Evolutionary conservation across 2,797 vertebrate genomes (phyloP), one percentile per base, ranked within the genome.

Genomic region (Vespertilio murinus): DNA sequence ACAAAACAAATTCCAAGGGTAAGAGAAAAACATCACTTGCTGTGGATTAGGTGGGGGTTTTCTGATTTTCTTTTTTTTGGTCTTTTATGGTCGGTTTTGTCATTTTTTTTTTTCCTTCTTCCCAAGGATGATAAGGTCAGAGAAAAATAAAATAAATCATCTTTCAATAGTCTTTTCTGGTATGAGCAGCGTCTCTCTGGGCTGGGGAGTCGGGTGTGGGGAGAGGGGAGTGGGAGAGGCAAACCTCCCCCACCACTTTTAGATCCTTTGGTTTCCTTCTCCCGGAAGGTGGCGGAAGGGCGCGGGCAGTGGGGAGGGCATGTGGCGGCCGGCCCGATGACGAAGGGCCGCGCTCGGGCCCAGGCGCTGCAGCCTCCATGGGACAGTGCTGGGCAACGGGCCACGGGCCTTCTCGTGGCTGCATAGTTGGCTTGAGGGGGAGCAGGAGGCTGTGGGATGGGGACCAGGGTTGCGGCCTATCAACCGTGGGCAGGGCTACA

Each of bases 221-320:
- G 93, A 95, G 80, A 95, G 96, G 94, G 95, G 96, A 85, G 80
- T 65, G 45, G 30, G 49, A 56, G 65, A 93, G 90, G 91, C 78
- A 22, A 69, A 78, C 54, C 78, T 71, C 91, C 47, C 92, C 81
- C 88, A 94, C 97, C 97, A 92, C 93, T 84, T 93, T 96, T 95
- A 97, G 95, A 98, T 98, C 98, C 98, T 98, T 98, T 98, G 98
- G 98, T 98, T 98, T 98, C 98, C 97, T 98, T 98, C 96, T 93
- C 98, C 98, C 98, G 95, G 88, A 97, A 96, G 93, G 65, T 94
- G 97, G 97, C 74, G 77, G 96, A 97, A 98, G 94, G 96, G 96
- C 93, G 33, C 91, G 90, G 92, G 94, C 3, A 16, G 90, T 49
- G 96, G 94, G 95, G 96, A 88, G 96, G 96, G 91, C 94, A 81